phyloP scores from a whole-genome alignment of 1,140 invertebrate genomes.

The Drosophila bifasciata region DNA sequence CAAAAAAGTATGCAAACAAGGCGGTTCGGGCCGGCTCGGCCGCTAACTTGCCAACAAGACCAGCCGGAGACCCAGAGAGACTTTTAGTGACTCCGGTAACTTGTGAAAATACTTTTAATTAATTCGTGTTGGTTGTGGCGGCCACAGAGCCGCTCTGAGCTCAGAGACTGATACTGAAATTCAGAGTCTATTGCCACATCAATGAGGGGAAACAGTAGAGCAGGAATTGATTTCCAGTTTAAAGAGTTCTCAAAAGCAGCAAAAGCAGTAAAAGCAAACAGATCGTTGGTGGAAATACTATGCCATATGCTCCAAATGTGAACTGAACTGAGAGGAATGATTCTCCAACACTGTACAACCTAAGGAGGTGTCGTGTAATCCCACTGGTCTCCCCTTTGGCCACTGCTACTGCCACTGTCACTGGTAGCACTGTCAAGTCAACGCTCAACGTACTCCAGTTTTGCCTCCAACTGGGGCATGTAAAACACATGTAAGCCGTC shows the following conservation, averaged over 20 bases:
- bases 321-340: slow-evolving; percentile 5
- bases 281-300: slow-evolving; percentile 46
- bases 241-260: slow-evolving; percentile 31
- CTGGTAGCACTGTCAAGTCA: slow-evolving; percentile 1
- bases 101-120: slow-evolving; percentile 76
- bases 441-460: slow-evolving; percentile 12
- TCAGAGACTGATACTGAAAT: slow-evolving; percentile 48
- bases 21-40: slow-evolving; percentile 8
- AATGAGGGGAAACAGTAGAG: slow-evolving; percentile 21
- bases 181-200: slow-evolving; percentile 60
- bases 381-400: slow-evolving; percentile 1
- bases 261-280: slow-evolving; percentile 18
- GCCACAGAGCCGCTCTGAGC: slow-evolving; percentile 2
- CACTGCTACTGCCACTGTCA: slow-evolving; percentile 1
- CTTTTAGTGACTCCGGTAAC: slow-evolving; percentile 50
- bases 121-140: slow-evolving; percentile 64
- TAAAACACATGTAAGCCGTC: slow-evolving; percentile 62
- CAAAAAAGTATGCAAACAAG: slow-evolving; percentile 76
- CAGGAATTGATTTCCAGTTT: slow-evolving; percentile 34
- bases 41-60: slow-evolving; percentile 64
- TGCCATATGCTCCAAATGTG: slow-evolving; percentile 21
- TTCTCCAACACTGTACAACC: no score
- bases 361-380: neutral
- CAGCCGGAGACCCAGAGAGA: slow-evolving; percentile 29
- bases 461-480: slow-evolving; percentile 20